phyloP scores from a whole-genome alignment of 2,797 vertebrate genomes.

The Cyclura pinguis region DNA sequence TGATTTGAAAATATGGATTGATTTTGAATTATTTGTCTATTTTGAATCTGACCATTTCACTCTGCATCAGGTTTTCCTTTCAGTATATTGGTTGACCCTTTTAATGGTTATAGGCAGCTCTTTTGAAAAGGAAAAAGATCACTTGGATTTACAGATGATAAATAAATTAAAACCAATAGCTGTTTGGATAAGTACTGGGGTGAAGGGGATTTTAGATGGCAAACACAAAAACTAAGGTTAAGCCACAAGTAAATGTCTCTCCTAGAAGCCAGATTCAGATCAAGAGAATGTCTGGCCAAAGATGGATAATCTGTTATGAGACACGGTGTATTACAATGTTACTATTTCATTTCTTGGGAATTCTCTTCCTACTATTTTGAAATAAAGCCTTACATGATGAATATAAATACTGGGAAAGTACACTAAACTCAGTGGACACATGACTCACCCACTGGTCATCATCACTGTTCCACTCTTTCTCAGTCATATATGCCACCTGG shows the following conservation, averaged over 20 bases:
- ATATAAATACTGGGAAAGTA: background rate
- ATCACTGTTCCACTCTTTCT: background rate
- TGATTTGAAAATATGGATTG: background rate
- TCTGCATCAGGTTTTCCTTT: background rate
- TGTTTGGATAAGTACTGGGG: background rate
- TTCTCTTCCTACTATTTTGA: background rate
- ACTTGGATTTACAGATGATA: background rate
- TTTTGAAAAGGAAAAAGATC: background rate
- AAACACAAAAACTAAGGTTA: background rate
- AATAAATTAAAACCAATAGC: background rate
- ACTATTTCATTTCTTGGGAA: background rate
- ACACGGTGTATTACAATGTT: background rate
- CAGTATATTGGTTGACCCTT: background rate
- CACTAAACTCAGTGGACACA: background rate
- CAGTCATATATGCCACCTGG: background rate
- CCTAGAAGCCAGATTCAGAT: background rate
- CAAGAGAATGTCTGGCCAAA: background rate
- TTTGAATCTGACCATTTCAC: background rate
- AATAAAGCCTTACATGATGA: background rate
- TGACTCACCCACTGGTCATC: background rate
- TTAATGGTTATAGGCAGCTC: background rate
- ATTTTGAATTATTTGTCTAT: background rate
- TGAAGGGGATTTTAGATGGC: background rate
- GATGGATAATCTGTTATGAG: background rate
- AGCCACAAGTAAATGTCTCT: background rate